Conservation (phyloP, 2,888 invertebrate species). For the Apotomis capreana region DNA sequence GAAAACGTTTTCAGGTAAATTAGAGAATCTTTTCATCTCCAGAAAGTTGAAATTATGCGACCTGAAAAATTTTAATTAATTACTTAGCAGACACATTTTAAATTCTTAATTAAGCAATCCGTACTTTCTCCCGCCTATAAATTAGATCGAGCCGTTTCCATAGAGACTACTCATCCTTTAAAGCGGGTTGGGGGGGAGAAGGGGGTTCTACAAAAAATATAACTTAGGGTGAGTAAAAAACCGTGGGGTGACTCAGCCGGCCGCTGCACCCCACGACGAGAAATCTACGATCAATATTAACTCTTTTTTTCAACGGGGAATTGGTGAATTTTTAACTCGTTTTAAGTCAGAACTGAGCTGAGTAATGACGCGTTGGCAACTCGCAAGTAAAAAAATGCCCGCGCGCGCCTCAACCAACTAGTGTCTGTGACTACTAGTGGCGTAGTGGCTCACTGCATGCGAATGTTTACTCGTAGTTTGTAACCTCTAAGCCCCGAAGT, state of each 20-base stretch:
- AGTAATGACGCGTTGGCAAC: slow-evolving; percentile 56
- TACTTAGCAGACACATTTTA: slow-evolving; percentile 80
- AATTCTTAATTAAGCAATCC: slow-evolving; percentile 84
- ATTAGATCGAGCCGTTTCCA: slow-evolving; percentile 84
- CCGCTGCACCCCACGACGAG: slow-evolving; percentile 83
- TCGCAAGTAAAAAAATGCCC: slow-evolving; percentile 23
- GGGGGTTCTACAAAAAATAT: slow-evolving; percentile 82
- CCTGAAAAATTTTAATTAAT: slow-evolving; percentile 73
- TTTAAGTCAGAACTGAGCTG: slow-evolving; percentile 63
- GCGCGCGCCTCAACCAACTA: background rate
- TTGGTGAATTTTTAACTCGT: slow-evolving; percentile 80
- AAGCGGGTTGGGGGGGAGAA: slow-evolving; percentile 76
- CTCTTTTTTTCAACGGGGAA: slow-evolving; percentile 82
- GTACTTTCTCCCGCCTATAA: slow-evolving; percentile 83
- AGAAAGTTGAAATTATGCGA: slow-evolving; percentile 30
- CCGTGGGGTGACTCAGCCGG: slow-evolving; percentile 84
- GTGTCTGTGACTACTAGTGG: slow-evolving; percentile 32
- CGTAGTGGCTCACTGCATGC: background rate
- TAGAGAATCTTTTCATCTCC: slow-evolving; percentile 42
- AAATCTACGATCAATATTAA: slow-evolving; percentile 85
- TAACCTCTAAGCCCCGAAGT: background rate
- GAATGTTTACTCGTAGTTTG: background rate
- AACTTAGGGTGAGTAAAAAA: slow-evolving; percentile 85
- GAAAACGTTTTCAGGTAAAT: slow-evolving; percentile 38
- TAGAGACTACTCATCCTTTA: slow-evolving; percentile 84